Evolutionary conservation across 1,140 invertebrate species (phyloP).

Genomic region (Littorina saxatilis): DNA sequence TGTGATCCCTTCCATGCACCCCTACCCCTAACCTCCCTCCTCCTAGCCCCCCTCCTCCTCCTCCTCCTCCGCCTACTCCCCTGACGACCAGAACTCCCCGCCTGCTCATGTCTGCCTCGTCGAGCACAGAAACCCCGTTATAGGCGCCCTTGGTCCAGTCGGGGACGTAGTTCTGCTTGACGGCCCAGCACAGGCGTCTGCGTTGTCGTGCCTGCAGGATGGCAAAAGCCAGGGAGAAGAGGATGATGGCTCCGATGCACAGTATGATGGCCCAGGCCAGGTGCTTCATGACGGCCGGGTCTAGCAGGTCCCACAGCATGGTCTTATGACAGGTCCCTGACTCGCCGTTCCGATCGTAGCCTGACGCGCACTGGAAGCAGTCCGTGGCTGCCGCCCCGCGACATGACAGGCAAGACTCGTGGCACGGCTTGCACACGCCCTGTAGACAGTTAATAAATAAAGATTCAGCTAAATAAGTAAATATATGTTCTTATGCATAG

Average conservation of each 20-base stretch:
- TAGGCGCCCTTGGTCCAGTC: slow-evolving; percentile 63
- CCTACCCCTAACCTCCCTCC: no score
- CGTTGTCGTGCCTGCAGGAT: slow-evolving; percentile 62
- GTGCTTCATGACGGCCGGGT: slow-evolving; percentile 66
- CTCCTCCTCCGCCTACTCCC: not conserved
- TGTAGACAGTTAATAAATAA: no score
- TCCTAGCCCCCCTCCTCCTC: not conserved
- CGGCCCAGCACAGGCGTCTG: slow-evolving; percentile 65
- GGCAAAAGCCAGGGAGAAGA: slow-evolving; percentile 61
- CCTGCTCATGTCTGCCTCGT: not conserved
- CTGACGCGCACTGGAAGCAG: slow-evolving; percentile 67
- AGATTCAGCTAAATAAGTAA: no score
- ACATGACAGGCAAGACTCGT: slow-evolving; percentile 67
- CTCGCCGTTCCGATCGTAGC: slow-evolving; percentile 58
- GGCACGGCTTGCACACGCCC: slow-evolving; percentile 63
- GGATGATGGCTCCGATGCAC: slow-evolving; percentile 64
- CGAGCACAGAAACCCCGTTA: slow-evolving; percentile 53
- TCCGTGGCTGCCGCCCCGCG: slow-evolving; percentile 58
- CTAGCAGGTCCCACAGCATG: slow-evolving; percentile 66
- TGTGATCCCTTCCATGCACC: not conserved
- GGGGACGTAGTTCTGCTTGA: slow-evolving; percentile 53
- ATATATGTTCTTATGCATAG: no score
- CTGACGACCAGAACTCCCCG: no score
- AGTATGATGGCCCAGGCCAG: slow-evolving; percentile 70
- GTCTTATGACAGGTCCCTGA: slow-evolving; percentile 58